A percentile compares a stretch with the other conserved stretches of the same genome.
phyloP scores from a whole-genome alignment of 2,113 vertebrate genomes.

The Enhydra lutris region DNA sequence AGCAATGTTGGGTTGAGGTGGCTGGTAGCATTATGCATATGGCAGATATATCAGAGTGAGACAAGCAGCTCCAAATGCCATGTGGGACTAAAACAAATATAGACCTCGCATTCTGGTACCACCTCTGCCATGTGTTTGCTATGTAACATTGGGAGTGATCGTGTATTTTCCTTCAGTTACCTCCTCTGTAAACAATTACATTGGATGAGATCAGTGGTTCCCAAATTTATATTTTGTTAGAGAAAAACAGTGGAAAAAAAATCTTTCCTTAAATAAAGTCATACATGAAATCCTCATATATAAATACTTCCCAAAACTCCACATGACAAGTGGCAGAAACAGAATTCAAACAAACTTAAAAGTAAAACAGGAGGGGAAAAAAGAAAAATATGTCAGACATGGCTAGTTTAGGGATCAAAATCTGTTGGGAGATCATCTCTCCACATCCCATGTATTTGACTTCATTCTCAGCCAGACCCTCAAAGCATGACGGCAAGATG shows the following conservation, averaged over 20 bases:
- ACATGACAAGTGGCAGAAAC: conserved; percentile 32
- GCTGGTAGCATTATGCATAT: neutral
- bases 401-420: neutral
- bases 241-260: conserved; percentile 54
- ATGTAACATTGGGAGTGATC: neutral
- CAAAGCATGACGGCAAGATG: neutral
- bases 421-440: conserved; percentile 17
- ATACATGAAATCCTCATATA: conserved; percentile 48
- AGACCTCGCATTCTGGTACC: neutral
- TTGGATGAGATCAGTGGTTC: conserved; percentile 57
- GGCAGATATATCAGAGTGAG: neutral
- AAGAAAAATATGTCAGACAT: neutral
- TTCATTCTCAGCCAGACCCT: neutral
- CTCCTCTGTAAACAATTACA: conserved; percentile 51
- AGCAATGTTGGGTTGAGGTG: neutral
- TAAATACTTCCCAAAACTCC: conserved; percentile 51
- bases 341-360: conserved; percentile 42
- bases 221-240: conserved; percentile 63
- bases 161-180: conserved; percentile 35
- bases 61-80: neutral
- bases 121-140: neutral
- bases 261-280: conserved; percentile 66
- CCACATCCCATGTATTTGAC: neutral
- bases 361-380: neutral
- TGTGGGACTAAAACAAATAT: neutral